A percentile compares a stretch with the other conserved stretches of the same genome.
These are phyloP conservation scores for Andricus quercusramuli DNA, from an alignment of 2,888 invertebrate genomes.

Conservation along the genomic window DNA sequence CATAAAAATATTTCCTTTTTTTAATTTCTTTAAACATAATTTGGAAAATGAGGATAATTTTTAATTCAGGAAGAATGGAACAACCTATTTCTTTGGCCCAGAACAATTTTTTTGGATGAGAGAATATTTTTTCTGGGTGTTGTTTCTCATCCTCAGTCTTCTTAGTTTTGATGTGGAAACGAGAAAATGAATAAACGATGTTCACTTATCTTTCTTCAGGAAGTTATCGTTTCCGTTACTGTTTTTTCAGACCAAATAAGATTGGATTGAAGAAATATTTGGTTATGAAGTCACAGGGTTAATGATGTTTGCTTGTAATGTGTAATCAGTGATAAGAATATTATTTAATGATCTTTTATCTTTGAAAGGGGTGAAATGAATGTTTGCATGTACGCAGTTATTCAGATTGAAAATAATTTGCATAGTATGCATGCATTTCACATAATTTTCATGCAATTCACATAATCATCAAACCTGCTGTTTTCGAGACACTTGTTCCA, in stretches of 20 bases:
- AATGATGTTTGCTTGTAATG: not conserved
- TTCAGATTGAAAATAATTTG: too few species aligned
- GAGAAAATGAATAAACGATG: not conserved
- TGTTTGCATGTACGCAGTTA: too few species aligned
- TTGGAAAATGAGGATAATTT: too few species aligned
- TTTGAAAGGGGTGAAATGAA: too few species aligned
- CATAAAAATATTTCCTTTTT: too few species aligned
- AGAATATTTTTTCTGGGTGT: not conserved
- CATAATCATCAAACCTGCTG: too few species aligned
- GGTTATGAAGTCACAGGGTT: not conserved
- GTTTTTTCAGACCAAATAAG: not conserved
- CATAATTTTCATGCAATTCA: too few species aligned
- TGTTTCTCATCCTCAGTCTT: not conserved
- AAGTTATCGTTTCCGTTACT: not conserved
- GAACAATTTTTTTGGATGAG: not conserved
- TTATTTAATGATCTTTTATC: not conserved
- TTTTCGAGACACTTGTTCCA: too few species aligned
- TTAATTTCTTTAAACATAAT: too few species aligned
- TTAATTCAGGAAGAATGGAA: too few species aligned
- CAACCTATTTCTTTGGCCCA: too few species aligned
- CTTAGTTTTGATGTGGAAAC: not conserved
- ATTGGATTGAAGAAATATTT: not conserved
- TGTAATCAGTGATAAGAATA: not conserved
- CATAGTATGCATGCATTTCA: too few species aligned
- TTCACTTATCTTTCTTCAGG: not conserved